phyloP scores from a whole-genome alignment of 2,888 invertebrate genomes.

The Loripinus fragilis region DNA sequence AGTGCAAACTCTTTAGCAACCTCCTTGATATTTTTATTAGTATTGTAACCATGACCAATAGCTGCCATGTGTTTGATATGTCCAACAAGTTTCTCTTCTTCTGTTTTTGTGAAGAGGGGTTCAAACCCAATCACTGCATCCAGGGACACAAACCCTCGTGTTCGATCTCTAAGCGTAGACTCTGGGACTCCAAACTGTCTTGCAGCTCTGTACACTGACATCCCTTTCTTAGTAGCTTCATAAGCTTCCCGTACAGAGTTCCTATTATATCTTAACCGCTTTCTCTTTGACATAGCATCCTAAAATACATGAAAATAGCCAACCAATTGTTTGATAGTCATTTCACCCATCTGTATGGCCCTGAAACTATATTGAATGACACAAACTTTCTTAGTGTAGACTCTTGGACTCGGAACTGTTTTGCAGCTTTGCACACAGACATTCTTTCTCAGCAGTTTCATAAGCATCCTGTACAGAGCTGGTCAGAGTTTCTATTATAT shows the following conservation, averaged over 20 bases:
- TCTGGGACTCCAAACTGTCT: neutral
- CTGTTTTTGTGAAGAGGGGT: neutral
- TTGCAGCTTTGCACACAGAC: too few relatives aligned
- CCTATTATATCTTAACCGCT: neutral
- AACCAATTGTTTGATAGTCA: too few relatives aligned
- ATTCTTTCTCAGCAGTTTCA: too few relatives aligned
- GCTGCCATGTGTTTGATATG: neutral
- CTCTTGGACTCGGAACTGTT: too few relatives aligned
- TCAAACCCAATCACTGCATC: neutral
- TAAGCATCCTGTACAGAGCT: neutral
- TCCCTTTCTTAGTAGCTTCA: constrained; percentile 1
- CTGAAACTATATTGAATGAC: too few relatives aligned
- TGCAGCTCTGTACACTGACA: neutral
- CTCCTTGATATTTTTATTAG: neutral
- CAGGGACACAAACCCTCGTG: neutral
- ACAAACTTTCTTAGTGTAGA: neutral
- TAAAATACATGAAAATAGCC: too few relatives aligned
- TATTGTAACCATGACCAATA: neutral
- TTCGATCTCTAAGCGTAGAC: neutral
- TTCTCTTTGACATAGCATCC: neutral
- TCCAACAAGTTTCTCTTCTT: neutral
- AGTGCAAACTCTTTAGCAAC: neutral
- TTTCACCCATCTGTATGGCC: too few relatives aligned
- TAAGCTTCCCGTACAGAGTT: neutral
- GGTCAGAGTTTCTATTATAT: neutral